Evolutionary conservation across 2,888 invertebrate species (phyloP).

Genomic region (Caenorhabditis auriculariae): DNA sequence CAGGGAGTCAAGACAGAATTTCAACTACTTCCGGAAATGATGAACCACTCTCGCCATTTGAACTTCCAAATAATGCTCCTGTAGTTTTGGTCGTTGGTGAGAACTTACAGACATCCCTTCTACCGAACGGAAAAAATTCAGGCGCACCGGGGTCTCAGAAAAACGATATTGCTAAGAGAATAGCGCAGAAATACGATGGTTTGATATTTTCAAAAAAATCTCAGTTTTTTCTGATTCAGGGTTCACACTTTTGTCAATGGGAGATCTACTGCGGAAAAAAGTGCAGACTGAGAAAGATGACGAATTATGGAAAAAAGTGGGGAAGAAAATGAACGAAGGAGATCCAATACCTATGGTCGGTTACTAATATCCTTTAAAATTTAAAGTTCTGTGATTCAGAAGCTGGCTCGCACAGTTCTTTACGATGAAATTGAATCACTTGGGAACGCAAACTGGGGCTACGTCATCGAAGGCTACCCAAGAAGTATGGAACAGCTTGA

Average conservation of each 20-base stretch:
- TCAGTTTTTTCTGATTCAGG: conserved; percentile 6
- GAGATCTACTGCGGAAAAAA: conserved; percentile 63
- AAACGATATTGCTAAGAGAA: conserved; percentile 48
- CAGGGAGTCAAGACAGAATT: too few species aligned
- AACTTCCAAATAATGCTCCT: conserved; percentile 54
- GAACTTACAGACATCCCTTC: background rate
- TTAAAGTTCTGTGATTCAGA: conserved; percentile 53
- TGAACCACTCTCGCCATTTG: conserved; percentile 28
- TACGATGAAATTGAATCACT: conserved; percentile 57
- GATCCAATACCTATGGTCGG: conserved; percentile 59
- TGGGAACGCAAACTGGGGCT: conserved; percentile 63
- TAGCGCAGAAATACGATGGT: conserved; percentile 62
- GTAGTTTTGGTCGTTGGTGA: conserved; percentile 59
- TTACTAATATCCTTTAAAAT: background rate
- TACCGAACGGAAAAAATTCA: conserved; percentile 11
- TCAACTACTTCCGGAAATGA: too few species aligned
- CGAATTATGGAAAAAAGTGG: conserved; percentile 58
- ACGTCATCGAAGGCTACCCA: conserved; percentile 67
- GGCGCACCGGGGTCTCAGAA: conserved; percentile 63
- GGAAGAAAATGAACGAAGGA: conserved; percentile 60
- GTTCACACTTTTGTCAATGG: conserved; percentile 53
- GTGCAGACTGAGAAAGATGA: conserved; percentile 53
- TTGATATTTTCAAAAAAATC: conserved; percentile 2
- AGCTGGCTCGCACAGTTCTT: conserved; percentile 64
- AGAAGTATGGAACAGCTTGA: conserved; percentile 64